phyloP scores from a whole-genome alignment of 2,888 invertebrate species.

The Agrotis segetum region DNA sequence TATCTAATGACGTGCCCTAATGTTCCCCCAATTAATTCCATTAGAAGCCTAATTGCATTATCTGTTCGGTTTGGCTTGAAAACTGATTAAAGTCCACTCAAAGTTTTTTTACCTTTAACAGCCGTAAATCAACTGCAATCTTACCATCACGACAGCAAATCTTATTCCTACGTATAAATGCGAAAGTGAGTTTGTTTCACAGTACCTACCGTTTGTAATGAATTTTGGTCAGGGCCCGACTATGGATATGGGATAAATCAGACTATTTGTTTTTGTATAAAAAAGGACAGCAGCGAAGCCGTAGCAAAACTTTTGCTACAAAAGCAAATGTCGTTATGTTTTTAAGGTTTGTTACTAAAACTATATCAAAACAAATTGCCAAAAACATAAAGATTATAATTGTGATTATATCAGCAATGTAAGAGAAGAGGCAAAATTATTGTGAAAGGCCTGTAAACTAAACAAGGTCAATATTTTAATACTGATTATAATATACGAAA shows the following conservation, averaged over 20 bases:
- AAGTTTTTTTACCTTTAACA: background rate
- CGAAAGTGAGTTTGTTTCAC: no score
- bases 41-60: conserved; percentile 65
- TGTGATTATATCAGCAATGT: no score
- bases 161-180: no score
- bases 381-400: background rate
- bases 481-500: conserved; percentile 48
- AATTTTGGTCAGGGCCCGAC: no score
- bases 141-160: no score
- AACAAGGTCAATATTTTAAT: conserved; percentile 50
- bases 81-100: conserved; percentile 46
- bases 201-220: no score
- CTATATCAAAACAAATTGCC: background rate
- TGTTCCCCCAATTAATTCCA: conserved; percentile 63
- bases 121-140: no score
- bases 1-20: conserved; percentile 60
- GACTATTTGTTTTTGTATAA: no score
- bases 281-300: no score
- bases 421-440: background rate
- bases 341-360: background rate
- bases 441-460: conserved; percentile 15
- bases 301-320: no score
- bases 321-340: no score
- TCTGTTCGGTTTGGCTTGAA: conserved; percentile 54
- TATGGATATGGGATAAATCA: no score